Evolutionary conservation across 2,113 vertebrate species (phyloP).

Genomic region (Zosterops pallidus): DNA sequence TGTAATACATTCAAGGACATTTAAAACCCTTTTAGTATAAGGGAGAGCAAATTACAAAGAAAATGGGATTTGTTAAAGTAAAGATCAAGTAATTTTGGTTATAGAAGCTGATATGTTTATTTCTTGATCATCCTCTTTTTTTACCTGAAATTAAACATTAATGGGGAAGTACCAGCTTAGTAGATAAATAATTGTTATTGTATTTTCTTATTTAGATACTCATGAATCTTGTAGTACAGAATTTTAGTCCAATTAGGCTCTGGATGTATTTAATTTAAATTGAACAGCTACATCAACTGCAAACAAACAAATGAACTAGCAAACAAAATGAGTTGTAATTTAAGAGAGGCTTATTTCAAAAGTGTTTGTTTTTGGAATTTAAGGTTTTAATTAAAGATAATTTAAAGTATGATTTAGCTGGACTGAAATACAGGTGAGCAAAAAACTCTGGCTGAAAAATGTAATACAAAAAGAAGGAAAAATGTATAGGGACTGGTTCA

Average conservation of each 20-base stretch:
- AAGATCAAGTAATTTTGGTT: not conserved
- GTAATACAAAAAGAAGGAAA: not conserved
- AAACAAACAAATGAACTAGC: not conserved
- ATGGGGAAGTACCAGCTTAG: not conserved
- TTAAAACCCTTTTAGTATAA: not conserved
- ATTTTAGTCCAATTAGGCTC: not conserved
- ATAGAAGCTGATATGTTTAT: not conserved
- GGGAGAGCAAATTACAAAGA: not conserved
- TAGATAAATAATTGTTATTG: not conserved
- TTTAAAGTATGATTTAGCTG: not conserved
- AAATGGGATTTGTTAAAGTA: not conserved
- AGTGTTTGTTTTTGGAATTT: not conserved
- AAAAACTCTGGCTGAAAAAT: not conserved
- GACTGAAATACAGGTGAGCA: not conserved
- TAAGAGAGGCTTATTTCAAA: not conserved
- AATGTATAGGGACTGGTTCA: not conserved
- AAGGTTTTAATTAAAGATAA: not conserved
- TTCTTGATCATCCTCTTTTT: not conserved
- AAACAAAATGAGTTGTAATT: not conserved
- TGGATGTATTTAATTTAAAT: not conserved
- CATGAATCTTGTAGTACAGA: not conserved
- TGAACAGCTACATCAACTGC: not conserved
- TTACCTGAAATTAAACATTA: not conserved
- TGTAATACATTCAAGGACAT: not conserved
- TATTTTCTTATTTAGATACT: not conserved